phyloP scores from a whole-genome alignment of 2,113 vertebrate species.

The Hippocampus mohnikei region DNA sequence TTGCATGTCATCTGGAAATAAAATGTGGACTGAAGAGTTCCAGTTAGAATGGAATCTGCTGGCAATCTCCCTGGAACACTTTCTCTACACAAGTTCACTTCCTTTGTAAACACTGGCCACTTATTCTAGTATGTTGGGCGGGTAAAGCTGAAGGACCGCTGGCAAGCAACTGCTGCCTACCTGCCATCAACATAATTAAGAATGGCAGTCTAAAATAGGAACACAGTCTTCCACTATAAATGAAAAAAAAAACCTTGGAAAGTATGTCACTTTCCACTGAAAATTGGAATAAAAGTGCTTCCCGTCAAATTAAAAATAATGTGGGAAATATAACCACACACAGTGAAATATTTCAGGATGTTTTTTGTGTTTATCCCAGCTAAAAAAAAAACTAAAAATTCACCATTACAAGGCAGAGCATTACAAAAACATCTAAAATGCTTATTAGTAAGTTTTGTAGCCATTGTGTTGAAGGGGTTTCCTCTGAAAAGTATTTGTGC shows the following conservation, averaged over 20 bases:
- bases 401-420: background rate
- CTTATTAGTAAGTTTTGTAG: background rate
- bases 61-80: slow-evolving; percentile 38
- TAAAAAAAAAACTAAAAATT: background rate
- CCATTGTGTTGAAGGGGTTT: background rate
- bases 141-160: slow-evolving; percentile 22
- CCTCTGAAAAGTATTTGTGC: no score
- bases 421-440: background rate
- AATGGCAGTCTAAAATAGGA: background rate
- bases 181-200: background rate
- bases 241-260: background rate
- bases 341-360: background rate
- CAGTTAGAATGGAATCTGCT: slow-evolving; percentile 35
- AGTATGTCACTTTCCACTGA: background rate
- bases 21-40: slow-evolving; percentile 3
- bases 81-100: background rate
- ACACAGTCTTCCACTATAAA: background rate
- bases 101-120: slow-evolving; percentile 44
- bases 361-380: background rate
- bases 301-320: no score
- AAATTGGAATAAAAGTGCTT: background rate
- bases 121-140: slow-evolving; percentile 8
- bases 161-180: slow-evolving; percentile 21
- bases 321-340: no score
- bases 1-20: slow-evolving; percentile 35